phyloP scores from a whole-genome alignment of 2,888 invertebrate genomes.

The Acanthosepion lycidas region DNA sequence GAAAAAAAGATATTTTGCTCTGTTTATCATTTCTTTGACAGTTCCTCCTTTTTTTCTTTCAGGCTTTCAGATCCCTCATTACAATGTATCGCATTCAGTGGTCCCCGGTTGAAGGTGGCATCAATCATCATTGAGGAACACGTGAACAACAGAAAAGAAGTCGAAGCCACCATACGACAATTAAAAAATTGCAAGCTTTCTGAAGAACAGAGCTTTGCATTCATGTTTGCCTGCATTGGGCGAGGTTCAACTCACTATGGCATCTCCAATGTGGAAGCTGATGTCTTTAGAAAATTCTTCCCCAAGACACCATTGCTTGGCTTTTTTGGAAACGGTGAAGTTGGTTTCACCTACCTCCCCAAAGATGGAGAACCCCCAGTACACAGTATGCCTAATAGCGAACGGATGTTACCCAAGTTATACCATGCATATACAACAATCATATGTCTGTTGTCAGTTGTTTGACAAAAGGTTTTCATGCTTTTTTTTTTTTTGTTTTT shows the following conservation, averaged over 20 bases:
- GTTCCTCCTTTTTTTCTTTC: slow-evolving; percentile 44
- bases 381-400: slow-evolving; percentile 49
- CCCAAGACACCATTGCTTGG: slow-evolving; percentile 76
- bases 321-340: slow-evolving; percentile 76
- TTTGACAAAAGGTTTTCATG: slow-evolving; percentile 38
- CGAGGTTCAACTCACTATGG: slow-evolving; percentile 71
- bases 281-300: slow-evolving; percentile 73
- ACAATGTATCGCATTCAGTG: slow-evolving; percentile 61
- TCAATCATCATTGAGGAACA: slow-evolving; percentile 61
- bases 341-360: slow-evolving; percentile 71
- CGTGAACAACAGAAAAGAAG: slow-evolving; percentile 54
- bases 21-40: neutral
- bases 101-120: slow-evolving; percentile 59
- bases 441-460: slow-evolving; percentile 59
- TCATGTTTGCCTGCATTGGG: slow-evolving; percentile 76
- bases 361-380: slow-evolving; percentile 42
- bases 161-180: slow-evolving; percentile 58
- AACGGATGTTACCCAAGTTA: slow-evolving; percentile 57
- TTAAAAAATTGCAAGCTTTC: slow-evolving; percentile 60
- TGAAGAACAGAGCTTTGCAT: slow-evolving; percentile 68
- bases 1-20: too few species aligned
- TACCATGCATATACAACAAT: slow-evolving; percentile 68
- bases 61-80: slow-evolving; percentile 53
- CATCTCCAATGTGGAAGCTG: slow-evolving; percentile 73
- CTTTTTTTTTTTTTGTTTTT: neutral